Conservation (phyloP, 1,140 invertebrate genomes). For the Drosophila tani region DNA sequence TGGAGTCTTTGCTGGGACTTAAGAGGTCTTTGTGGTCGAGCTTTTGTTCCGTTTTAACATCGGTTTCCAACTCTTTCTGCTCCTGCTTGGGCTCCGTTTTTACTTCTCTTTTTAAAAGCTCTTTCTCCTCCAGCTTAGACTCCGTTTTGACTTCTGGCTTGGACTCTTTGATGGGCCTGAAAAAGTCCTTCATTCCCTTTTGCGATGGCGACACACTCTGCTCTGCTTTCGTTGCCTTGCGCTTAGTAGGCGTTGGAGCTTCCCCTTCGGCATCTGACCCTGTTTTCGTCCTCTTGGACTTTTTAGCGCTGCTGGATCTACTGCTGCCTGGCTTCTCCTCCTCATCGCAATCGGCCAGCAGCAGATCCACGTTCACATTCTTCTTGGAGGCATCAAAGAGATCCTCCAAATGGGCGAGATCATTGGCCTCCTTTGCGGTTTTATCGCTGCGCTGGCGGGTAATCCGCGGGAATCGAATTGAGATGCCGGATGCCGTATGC, state of each 20-base stretch:
- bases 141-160: not conserved
- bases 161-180: conserved; percentile 27
- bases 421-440: conserved; percentile 93
- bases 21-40: conserved; percentile 31
- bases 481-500: conserved; percentile 96
- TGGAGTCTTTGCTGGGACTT: conserved; percentile 13
- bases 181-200: conserved; percentile 48
- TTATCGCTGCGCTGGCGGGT: conserved; percentile 94
- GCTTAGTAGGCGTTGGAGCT: conserved; percentile 8
- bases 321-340: conserved; percentile 8
- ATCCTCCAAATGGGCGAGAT: conserved; percentile 89
- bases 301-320: conserved; percentile 34
- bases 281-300: conserved; percentile 31
- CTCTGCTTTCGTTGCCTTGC: conserved; percentile 40
- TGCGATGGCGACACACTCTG: conserved; percentile 9
- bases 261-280: conserved; percentile 34
- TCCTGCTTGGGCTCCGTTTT: not conserved
- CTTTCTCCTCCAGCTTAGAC: not conserved
- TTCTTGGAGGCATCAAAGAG: conserved; percentile 89
- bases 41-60: not conserved
- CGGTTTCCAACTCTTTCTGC: not conserved
- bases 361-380: conserved; percentile 88
- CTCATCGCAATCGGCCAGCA: conserved; percentile 75
- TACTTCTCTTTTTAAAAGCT: conserved; percentile 35
- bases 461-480: conserved; percentile 96